A percentile compares a stretch with the other conserved stretches of the same genome.
phyloP scores from a whole-genome alignment of 2,888 invertebrate species.

The Lycocerus yunnanus region DNA sequence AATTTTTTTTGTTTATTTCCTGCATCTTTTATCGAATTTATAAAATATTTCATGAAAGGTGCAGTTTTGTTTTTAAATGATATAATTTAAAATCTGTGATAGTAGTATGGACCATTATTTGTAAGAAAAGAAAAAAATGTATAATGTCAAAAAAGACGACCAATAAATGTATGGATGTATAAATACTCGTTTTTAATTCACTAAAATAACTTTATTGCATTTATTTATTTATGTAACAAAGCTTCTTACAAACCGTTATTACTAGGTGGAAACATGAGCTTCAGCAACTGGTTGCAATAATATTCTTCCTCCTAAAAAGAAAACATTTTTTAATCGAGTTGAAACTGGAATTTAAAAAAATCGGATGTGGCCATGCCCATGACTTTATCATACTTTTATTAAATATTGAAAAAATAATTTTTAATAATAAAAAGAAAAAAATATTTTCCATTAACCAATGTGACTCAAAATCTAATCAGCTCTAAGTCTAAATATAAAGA shows the following conservation, averaged over 20 bases:
- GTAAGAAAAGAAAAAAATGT: slow-evolving; percentile 53
- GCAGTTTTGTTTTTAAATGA: slow-evolving; percentile 37
- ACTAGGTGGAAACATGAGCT: neutral
- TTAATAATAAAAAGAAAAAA: too few relatives aligned
- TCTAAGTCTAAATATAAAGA: too few relatives aligned
- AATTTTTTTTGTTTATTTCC: slow-evolving; percentile 22
- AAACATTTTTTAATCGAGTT: too few relatives aligned
- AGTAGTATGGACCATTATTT: slow-evolving; percentile 58
- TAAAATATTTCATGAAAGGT: slow-evolving; percentile 19
- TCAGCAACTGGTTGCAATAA: slow-evolving; percentile 35
- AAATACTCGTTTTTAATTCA: neutral
- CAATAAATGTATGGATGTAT: slow-evolving; percentile 52
- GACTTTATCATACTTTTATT: too few relatives aligned
- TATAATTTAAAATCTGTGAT: slow-evolving; percentile 57
- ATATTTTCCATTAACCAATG: too few relatives aligned
- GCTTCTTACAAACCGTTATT: slow-evolving; percentile 4
- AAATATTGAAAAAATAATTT: too few relatives aligned
- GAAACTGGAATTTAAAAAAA: too few relatives aligned
- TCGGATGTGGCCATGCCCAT: too few relatives aligned
- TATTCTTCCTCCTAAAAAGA: slow-evolving; percentile 39
- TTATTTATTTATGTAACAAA: neutral
- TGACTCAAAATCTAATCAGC: too few relatives aligned
- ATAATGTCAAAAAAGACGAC: slow-evolving; percentile 48
- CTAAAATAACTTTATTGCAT: neutral
- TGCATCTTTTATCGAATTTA: slow-evolving; percentile 26